Evolutionary conservation across 2,888 invertebrate genomes (phyloP).

Genomic region (Scelioninae gen. 1): DNA sequence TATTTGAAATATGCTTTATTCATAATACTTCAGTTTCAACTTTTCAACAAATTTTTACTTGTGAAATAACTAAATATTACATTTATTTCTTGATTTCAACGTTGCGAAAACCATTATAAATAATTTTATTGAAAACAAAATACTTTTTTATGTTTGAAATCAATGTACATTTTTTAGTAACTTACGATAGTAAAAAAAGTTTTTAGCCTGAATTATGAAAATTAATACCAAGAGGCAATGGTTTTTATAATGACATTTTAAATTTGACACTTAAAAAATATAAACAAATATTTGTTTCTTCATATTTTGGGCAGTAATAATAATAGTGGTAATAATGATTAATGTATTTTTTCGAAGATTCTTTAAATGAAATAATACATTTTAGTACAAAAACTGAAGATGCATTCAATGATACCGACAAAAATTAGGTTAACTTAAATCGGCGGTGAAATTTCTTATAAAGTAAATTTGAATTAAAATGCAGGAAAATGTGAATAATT

Average conservation of each 20-base stretch:
- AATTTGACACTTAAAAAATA: too few relatives aligned
- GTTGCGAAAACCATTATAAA: conserved; percentile 2
- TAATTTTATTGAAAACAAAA: conserved; percentile 7
- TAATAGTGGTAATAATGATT: too few relatives aligned
- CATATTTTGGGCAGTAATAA: too few relatives aligned
- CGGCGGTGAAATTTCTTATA: conserved; percentile 2
- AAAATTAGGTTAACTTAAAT: conserved; percentile 2
- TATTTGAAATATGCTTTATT: conserved; percentile 14
- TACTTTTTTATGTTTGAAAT: background rate
- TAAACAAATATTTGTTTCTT: too few relatives aligned
- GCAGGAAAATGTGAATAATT: background rate
- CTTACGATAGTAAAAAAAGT: background rate
- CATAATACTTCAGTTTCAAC: conserved; percentile 12
- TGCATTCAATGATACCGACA: background rate
- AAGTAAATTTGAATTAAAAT: background rate
- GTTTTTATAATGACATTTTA: too few relatives aligned
- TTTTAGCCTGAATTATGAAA: background rate
- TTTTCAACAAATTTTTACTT: background rate
- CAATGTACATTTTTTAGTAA: background rate
- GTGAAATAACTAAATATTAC: background rate
- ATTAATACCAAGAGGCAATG: too few relatives aligned
- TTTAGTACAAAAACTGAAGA: background rate
- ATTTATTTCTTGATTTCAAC: background rate
- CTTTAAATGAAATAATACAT: too few relatives aligned
- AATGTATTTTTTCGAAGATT: too few relatives aligned